Base-by-base conservation (phyloP, 2,888 invertebrate genomes). In the Onchidella celtica region DNA sequence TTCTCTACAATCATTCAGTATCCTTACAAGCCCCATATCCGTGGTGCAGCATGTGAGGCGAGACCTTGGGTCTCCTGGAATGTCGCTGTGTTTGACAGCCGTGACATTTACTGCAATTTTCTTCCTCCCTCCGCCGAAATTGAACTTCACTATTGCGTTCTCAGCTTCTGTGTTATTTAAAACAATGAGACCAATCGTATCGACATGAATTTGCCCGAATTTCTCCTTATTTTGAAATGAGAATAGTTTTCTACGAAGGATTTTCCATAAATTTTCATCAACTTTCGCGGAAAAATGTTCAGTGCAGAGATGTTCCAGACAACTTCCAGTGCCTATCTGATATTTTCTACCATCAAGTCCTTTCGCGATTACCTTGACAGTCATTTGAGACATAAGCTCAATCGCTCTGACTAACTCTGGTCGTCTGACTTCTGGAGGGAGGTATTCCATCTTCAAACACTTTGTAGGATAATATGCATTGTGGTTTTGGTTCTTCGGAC, bases 401-500 rank as follows among this genome's bases (percentile, higher is more conserved):
- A 79, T 4, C 0, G 72, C 47, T 11, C 47, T 11, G n/a, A 40
- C 11, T n/a, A 79, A 21, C 29, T 59, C 24, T 27, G 2, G 61
- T n/a, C 47, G 1, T 24, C 70, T 61, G 29, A 47, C 65, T 3
- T 61, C 40, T n/a, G 63, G 34, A 34, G 79, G 79, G 3, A 79
- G 40, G 24, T 40, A 9, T 17, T 70, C 32, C 32, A 40, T 21
- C 32, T 29, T 0, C 2, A 79, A 38, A 4, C 40, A 27, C 29
- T 32, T 6, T 27, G 47, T 34, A 29, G 32, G n/a, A 61, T 29
- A 40, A 21, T 63, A 36, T 0, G 72, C 32, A 17, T 36, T 72
- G n/a, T 79, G 79, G 29, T 72, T 72, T 11, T 65, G 70, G 32
- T 79, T 79, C 55, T 79, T 79, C 34, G 47, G 21, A 27, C 79